A percentile compares a stretch with the other conserved stretches of the same genome.
These are phyloP conservation scores for Eudyptes chrysolophus DNA, from an alignment of 2,113 vertebrate genomes.

Conservation along the genomic window DNA sequence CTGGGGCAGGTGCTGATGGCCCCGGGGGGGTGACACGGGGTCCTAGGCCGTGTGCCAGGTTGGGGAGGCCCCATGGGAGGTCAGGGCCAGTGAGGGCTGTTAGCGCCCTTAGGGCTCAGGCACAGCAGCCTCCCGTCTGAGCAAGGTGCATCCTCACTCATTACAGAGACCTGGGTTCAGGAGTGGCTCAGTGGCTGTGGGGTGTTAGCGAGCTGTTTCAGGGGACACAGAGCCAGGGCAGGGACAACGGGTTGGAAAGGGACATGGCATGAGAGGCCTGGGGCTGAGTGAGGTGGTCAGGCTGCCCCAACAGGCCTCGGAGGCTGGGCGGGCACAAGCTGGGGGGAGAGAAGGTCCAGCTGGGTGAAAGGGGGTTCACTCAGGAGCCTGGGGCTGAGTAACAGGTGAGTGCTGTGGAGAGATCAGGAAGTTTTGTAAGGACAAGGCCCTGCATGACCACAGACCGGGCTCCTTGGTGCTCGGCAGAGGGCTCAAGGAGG, in stretches of 20 bases:
- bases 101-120: not conserved
- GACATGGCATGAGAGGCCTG: not conserved
- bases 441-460: accelerated
- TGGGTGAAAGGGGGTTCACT: not conserved
- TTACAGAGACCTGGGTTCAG: not conserved
- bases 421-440: not conserved
- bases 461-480: accelerated
- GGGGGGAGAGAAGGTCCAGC: not conserved
- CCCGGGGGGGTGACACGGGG: accelerated
- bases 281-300: not conserved
- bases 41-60: not conserved
- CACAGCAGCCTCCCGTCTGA: not conserved
- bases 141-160: not conserved
- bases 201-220: not conserved
- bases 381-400: not conserved
- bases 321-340: not conserved
- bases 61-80: not conserved
- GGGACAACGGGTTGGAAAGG: not conserved
- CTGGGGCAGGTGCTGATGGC: not conserved
- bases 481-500: not conserved
- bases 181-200: not conserved
- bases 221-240: not conserved
- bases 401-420: not conserved
- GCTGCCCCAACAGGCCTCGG: accelerated
- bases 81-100: not conserved